phyloP scores from a whole-genome alignment of 2,113 vertebrate genomes.

The Podocnemis expansa region DNA sequence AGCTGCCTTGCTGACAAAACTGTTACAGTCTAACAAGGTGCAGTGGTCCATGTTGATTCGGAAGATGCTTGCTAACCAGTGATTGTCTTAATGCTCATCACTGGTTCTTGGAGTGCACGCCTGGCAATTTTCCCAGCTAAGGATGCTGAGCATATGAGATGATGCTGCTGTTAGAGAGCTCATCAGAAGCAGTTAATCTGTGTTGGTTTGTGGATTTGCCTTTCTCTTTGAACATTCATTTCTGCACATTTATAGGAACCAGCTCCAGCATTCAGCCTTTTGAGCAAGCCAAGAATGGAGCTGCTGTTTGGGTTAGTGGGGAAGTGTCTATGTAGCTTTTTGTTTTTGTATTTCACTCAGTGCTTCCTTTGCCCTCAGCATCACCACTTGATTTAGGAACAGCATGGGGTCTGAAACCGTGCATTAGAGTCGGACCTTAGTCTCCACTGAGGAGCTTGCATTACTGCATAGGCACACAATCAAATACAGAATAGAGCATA shows the following conservation, averaged over 20 bases:
- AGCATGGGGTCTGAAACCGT: accelerated
- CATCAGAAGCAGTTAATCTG: background rate
- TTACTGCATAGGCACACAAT: background rate
- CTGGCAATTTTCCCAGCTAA: background rate
- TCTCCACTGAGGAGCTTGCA: background rate
- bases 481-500: background rate
- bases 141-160: accelerated
- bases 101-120: background rate
- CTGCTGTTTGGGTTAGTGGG: background rate
- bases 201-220: background rate
- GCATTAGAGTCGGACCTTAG: accelerated
- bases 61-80: background rate
- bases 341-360: constrained; percentile 13
- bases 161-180: background rate
- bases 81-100: background rate
- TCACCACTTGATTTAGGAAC: background rate
- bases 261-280: background rate
- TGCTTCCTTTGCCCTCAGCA: accelerated
- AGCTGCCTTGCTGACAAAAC: background rate
- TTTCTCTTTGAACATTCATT: background rate
- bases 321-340: constrained; percentile 51
- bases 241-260: background rate
- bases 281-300: background rate
- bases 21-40: background rate
- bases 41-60: background rate